Conservation (phyloP, 2,888 invertebrate species). For the Mimas tiliae region DNA sequence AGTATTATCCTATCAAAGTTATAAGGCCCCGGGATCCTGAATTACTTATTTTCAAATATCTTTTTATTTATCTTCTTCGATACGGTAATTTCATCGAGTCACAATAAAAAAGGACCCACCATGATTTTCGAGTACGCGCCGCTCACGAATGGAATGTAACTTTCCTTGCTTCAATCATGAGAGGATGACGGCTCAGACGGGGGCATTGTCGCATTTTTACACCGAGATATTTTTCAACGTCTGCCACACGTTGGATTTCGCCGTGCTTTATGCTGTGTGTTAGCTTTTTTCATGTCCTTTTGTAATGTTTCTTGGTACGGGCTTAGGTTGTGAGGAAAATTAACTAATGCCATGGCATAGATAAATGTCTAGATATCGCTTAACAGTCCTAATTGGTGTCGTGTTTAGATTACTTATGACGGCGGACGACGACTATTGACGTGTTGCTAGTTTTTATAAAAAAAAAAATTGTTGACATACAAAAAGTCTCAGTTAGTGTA, state of each 20-base stretch:
- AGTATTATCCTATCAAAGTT: too few species aligned
- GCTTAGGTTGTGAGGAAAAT: conserved; percentile 1
- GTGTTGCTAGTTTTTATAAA: background rate
- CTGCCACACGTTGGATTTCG: conserved; percentile 26
- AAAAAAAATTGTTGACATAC: background rate
- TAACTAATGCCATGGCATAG: background rate
- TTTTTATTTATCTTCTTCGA: too few species aligned
- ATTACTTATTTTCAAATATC: too few species aligned
- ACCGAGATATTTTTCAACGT: conserved; percentile 33
- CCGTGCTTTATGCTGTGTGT: conserved; percentile 22
- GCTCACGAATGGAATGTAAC: conserved; percentile 64
- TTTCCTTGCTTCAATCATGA: conserved; percentile 67
- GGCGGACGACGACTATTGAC: background rate
- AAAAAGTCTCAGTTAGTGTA: background rate
- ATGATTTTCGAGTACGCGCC: conserved; percentile 26
- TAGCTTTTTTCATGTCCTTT: background rate
- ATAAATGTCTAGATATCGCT: conserved; percentile 9
- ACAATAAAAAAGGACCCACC: conserved; percentile 14
- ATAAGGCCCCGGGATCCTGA: too few species aligned
- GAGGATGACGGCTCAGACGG: conserved; percentile 60
- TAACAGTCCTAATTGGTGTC: background rate
- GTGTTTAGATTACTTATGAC: conserved; percentile 4
- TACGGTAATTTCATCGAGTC: background rate
- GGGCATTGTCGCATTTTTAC: conserved; percentile 60
- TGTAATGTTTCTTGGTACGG: conserved; percentile 17